Evolutionary conservation across 2,113 vertebrate genomes (phyloP).

Genomic region (Apeltes quadracus): DNA sequence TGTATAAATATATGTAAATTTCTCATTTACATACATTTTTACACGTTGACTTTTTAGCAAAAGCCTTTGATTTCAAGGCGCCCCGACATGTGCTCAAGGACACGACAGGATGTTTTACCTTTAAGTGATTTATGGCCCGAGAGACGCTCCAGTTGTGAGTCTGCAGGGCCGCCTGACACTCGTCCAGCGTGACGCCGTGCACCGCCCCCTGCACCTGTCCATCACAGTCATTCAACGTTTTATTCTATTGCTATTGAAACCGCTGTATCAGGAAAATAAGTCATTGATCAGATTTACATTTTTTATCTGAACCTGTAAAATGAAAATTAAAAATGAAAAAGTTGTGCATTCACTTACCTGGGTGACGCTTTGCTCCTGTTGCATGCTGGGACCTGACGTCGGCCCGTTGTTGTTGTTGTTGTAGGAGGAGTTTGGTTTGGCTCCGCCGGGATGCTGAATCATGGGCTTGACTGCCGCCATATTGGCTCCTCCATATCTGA

Average conservation of each 20-base stretch:
- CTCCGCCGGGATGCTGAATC: constrained; percentile 83
- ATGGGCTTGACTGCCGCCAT: constrained; percentile 94
- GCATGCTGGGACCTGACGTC: constrained; percentile 69
- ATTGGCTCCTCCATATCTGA: constrained; percentile 84
- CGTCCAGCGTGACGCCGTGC: constrained; percentile 94
- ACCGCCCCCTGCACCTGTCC: constrained; percentile 91
- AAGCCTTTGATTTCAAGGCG: background rate
- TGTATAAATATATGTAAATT: too few species aligned
- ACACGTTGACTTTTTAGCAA: background rate
- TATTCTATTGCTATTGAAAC: background rate
- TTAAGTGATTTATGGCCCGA: constrained; percentile 89
- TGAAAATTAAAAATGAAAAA: too few species aligned
- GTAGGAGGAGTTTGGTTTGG: constrained; percentile 88
- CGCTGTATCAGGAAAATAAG: background rate
- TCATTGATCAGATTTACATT: background rate
- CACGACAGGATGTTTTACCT: constrained; percentile 75
- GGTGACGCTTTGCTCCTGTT: constrained; percentile 60
- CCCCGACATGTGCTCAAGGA: background rate
- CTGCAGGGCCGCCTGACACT: constrained; percentile 90
- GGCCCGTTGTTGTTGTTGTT: constrained; percentile 89
- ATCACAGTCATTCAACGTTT: background rate
- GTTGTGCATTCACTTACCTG: too few species aligned
- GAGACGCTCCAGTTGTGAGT: constrained; percentile 86
- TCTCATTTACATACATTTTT: background rate
- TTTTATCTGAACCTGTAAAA: background rate